Base-by-base conservation (phyloP, 2,797 vertebrate species). In the Tauraco hartlaubi region DNA sequence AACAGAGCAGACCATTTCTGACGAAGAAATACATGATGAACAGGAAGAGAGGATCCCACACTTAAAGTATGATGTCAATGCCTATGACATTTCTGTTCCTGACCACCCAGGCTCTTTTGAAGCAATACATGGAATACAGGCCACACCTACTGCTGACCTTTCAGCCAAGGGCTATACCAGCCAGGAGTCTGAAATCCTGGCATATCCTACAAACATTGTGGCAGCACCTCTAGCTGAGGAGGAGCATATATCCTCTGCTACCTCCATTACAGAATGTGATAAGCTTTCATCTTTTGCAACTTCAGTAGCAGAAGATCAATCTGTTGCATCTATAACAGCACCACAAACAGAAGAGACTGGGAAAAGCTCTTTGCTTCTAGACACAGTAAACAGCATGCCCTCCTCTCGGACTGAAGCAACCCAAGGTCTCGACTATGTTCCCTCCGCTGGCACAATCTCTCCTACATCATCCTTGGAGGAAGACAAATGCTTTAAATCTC, bases 401-500 rank as follows among this genome's bases (percentile, higher is more conserved):
- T 99, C 98, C 17, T 98, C 98, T 64, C 99, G 99, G 37, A 99
- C 99, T 3, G 99, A 99, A 94, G 98, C 98, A 14, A 99, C 98
- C 16, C 99, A 99, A 33, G 99, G 99, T 71, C 99, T 99, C 14
- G 99, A 99, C 89, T 99, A 99, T 3, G 98, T 99, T 33, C 99
- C 99, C 58, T 99, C 99, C 0, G 99, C 99, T 41, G 99, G 99
- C 76, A 99, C 99, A 56, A 99, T 99, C 95, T 99, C 99, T 48
- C 99, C 99, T 75, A 99, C 99, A 8, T 99, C 99, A 79, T 99
- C 99, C 41, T 96, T 99, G 83, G 99, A 99, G 97, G 99, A 99
- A 84, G 99, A 99, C 97, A 99, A 99, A 88, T 99, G 98, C 96
- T 99, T 99, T 87, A 99, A 99, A 95, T 99, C 99, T 83, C 99